Evolutionary conservation across 2,888 invertebrate genomes (phyloP), one percentile per base, ranked within the genome.

Genomic region (Hirtodrosophila trivittata): DNA sequence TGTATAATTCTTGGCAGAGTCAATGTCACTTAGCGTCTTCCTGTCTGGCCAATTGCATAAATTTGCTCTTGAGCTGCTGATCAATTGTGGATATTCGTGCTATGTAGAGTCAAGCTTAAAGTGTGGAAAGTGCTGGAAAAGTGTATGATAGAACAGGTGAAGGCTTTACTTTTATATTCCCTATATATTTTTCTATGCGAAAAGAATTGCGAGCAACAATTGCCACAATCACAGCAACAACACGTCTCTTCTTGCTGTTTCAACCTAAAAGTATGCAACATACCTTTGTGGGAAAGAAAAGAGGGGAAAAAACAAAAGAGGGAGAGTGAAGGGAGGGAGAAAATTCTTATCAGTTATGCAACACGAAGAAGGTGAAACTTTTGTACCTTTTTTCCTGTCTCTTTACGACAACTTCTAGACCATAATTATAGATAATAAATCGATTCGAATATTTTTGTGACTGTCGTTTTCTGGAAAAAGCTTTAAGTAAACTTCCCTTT

Each of bases 181-280:
- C 13, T 13, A n/a, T n/a, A n/a, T n/a, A n/a, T 16, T 9, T 7
- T 21, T 21, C 18, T 1, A 6, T 6, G n/a, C n/a, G n/a, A 10
- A 2, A 38, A 25, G n/a, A 0, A 32, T 26, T 33, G 1, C 18
- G 1, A 5, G n/a, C 25, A 38, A 8, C 35, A 58, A 78, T 84
- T 86, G 66, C 57, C 81, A 45, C 57, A 83, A 84, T 84, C 62
- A 55, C 12, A 28, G 50, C 38, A 70, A 41, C 42, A 75, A 72
- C 83, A 84, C 86, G 83, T 68, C 35, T 33, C 9, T 12, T 39
- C 7, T 1, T 9, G 8, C 37, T 46, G 28, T 32, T 30, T 28
- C 51, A 32, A 47, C 38, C 66, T 39, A 12, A 30, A 51, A 41
- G 38, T 46, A 42, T 57, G 55, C 52, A 21, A 37, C 41, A 67